Evolutionary conservation across 2,113 vertebrate genomes (phyloP).

Genomic region (Dasypus novemcinctus): DNA sequence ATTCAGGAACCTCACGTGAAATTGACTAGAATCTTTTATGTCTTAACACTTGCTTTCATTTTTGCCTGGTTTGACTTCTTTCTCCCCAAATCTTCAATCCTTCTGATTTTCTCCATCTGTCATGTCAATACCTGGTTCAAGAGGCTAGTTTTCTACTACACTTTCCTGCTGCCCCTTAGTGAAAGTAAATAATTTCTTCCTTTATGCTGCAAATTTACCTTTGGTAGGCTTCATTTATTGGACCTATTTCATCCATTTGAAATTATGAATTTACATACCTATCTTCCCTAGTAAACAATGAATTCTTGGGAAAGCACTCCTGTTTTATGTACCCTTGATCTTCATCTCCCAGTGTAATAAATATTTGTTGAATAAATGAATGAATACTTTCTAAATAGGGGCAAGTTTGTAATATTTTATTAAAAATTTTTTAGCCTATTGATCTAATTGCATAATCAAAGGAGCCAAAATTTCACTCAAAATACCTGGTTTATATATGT

Average conservation of each 20-base stretch:
- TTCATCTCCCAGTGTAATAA: neutral
- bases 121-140: neutral
- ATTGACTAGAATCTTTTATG: neutral
- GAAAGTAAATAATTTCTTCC: neutral
- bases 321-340: neutral
- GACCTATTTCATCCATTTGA: neutral
- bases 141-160: neutral
- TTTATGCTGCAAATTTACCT: neutral
- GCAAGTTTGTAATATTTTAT: neutral
- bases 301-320: neutral
- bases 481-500: neutral
- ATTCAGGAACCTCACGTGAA: neutral
- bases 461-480: neutral
- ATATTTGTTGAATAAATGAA: neutral
- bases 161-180: neutral
- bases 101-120: neutral
- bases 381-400: neutral
- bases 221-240: neutral
- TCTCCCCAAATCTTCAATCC: neutral
- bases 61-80: neutral
- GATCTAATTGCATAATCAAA: neutral
- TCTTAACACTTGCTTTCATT: neutral
- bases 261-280: neutral
- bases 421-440: neutral
- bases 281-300: neutral